Percentiles rank a stretch among this genome's conserved stretches.
Conservation (phyloP, 1,140 invertebrate species). For the Aethina tumida region DNA sequence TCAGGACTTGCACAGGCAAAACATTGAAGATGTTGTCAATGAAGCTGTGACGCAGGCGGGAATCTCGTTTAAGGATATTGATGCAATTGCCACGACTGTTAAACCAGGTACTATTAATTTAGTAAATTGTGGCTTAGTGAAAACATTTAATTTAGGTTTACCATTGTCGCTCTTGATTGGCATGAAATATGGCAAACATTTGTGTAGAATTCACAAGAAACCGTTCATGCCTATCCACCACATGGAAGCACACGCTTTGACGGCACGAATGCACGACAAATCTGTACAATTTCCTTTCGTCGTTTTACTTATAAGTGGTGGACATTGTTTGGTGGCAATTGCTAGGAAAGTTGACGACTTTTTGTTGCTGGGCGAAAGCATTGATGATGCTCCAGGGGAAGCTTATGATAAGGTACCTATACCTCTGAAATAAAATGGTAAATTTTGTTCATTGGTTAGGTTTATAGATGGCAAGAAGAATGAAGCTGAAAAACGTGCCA, state of each 20-base stretch:
- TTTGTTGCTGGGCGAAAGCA: constrained; percentile 61
- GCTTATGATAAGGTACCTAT: constrained; percentile 70
- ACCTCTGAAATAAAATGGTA: constrained; percentile 1
- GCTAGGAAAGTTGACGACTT: constrained; percentile 69
- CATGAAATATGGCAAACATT: constrained; percentile 70
- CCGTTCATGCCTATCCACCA: constrained; percentile 95
- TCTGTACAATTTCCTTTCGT: constrained; percentile 80
- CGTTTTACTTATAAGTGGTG: constrained; percentile 82
- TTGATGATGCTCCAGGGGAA: constrained; percentile 88
- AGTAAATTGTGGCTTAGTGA: not conserved
- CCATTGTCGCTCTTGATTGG: constrained; percentile 71
- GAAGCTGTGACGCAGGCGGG: constrained; percentile 55
- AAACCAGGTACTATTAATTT: constrained; percentile 59
- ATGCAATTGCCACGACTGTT: constrained; percentile 85
- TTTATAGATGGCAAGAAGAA: constrained; percentile 62
- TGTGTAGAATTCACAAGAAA: constrained; percentile 60
- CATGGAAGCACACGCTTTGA: constrained; percentile 97
- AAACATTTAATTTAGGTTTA: constrained; percentile 43
- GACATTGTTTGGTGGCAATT: constrained; percentile 78
- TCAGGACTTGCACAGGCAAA: constrained; percentile 63
- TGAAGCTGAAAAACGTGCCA: constrained; percentile 73
- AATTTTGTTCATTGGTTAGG: not conserved
- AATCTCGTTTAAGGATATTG: constrained; percentile 60
- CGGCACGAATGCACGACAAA: constrained; percentile 56
- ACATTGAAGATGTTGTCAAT: constrained; percentile 68